Base-by-base conservation (phyloP, 2,113 vertebrate genomes). In the Mohoua ochrocephala region DNA sequence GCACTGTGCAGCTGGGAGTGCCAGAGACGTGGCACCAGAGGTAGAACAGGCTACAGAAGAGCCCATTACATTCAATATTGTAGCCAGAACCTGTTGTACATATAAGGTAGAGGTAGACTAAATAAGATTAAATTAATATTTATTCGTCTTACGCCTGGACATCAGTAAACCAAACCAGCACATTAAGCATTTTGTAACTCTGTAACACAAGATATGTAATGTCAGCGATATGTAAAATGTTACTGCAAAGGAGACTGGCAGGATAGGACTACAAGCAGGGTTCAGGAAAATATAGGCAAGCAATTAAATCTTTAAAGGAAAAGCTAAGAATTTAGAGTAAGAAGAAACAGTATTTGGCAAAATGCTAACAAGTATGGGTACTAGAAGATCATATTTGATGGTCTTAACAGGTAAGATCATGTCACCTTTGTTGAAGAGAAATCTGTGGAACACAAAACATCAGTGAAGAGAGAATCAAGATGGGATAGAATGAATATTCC, bases 1-100 rank as follows among this genome's bases (percentile, higher is more conserved):
- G 5, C 4, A 30, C 19, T 61, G 10, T 37, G 31, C 12, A 78
- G 2, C 31, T 74, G 26, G 5, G 7, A 84, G 14, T 56, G 20
- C 6, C n/a, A 65, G 45, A 84, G 8, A 16, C 6, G 21, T 0
- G 0, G 14, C 26, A 85, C 9, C 9, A 64, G 42, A 57, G 1
- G 14, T 16, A 71, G 15, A 67, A 9, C 1, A 84, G 31, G 9
- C 44, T 56, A n/a, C 4, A n/a, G 18, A 59, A 73, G 21, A 56
- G 17, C 33, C 10, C 12, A 64, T 31, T 50, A 9, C 3, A 44
- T 44, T 64, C 18, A 60, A 2, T 35, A 18, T 30, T 35, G 16
- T 42, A 52, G 10, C 3, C 44, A 56, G 31, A 71, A 39, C 5
- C 6, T 73, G 4, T 27, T 64, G 1, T 10, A 27, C 13, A 22